Base-by-base conservation (phyloP, 1,140 invertebrate species). In the Drosophila tsacasi region DNA sequence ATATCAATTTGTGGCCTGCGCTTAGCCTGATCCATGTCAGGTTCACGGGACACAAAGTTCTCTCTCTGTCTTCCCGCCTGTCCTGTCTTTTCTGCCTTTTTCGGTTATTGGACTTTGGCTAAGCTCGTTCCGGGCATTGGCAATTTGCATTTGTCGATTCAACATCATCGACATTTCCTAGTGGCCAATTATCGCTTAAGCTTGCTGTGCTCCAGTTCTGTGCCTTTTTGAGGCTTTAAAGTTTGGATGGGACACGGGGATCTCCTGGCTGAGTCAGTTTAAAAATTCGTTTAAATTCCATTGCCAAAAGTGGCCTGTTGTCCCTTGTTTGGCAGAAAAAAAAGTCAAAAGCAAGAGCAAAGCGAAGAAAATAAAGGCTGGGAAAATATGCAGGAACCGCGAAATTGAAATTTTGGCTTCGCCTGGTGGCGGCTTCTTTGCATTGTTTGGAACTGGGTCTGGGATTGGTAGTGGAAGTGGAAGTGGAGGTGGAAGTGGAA, bases 401-500 rank as follows among this genome's bases (percentile, higher is more conserved):
- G 85, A 90, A 90, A 90, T 90, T 90, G 85, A 90, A 90, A 90
- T 90, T 90, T 90, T 80, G 79, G 85, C 85, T 90, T 90, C 85
- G 84, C 84, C 75, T 62, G 77, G 79, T 81, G 83, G 79, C 78
- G 87, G 80, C 65, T 69, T 79, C 55, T 79, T 55, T 61, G 76
- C 67, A 79, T 75, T 79, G 63, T 79, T 79, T 49, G 23, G 23
- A 27, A 63, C 55, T 32, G 61, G 52, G 27, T 17, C 9, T 54
- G 6, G 12, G 10, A 52, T 23, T 35, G 50, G 17, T 5, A 19
- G n/a, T 19, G 40, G 40, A 5, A 12, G n/a, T 19, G 13, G 35
- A 10, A 30, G 27, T 40, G 39, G 17, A 3, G 9, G 39, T n/a
- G 39, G 42, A 6, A 13, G 19, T 6, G 15, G 35, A 15, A 10